Evolutionary conservation across 2,113 vertebrate genomes (phyloP).

Genomic region (Spilogale gracilis): DNA sequence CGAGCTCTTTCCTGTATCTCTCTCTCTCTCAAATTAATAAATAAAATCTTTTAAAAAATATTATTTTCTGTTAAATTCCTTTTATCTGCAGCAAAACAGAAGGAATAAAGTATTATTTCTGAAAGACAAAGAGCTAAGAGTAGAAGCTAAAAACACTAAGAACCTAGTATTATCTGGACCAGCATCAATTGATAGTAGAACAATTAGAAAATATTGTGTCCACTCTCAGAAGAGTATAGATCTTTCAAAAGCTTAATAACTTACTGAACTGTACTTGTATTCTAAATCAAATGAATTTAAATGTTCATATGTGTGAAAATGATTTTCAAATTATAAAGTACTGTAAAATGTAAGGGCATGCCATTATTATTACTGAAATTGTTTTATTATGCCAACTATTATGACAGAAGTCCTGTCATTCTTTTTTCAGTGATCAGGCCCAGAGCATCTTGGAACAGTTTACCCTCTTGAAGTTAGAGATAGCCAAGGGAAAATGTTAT

Average conservation of each 20-base stretch:
- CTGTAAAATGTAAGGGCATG: not conserved
- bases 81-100: not conserved
- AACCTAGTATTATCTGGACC: not conserved
- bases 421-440: conserved; percentile 9
- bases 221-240: not conserved
- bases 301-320: not conserved
- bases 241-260: not conserved
- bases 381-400: not conserved
- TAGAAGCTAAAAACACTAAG: not conserved
- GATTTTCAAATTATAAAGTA: conserved; percentile 30
- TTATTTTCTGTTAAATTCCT: not conserved
- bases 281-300: conserved; percentile 32
- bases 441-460: not conserved
- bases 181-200: not conserved
- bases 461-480: not conserved
- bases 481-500: conserved; percentile 40
- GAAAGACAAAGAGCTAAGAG: not conserved
- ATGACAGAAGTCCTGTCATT: not conserved
- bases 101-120: conserved; percentile 29
- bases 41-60: not conserved
- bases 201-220: not conserved
- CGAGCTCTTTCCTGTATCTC: not conserved
- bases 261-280: not conserved
- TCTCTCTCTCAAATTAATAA: not conserved
- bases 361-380: not conserved